Conservation (phyloP, 2,888 invertebrate species). For the Pollenia griseotomentosa region DNA sequence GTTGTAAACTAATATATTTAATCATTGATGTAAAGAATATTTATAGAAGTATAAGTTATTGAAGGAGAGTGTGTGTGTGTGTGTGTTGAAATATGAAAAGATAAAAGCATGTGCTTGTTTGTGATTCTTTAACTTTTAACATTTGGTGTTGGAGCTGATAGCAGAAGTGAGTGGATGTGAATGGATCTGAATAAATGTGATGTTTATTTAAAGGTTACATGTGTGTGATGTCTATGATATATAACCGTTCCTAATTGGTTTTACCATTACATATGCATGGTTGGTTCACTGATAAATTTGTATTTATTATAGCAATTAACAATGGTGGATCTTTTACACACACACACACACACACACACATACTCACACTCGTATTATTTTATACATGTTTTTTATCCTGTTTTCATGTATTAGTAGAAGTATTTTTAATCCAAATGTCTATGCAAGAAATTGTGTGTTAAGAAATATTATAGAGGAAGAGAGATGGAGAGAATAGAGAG, state of each 20-base stretch:
- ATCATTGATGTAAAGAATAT: slow-evolving; percentile 44
- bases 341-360: background rate
- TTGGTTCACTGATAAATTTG: slow-evolving; percentile 79
- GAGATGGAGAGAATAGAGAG: background rate
- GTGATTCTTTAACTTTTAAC: slow-evolving; percentile 57
- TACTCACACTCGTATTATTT: background rate
- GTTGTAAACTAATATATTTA: slow-evolving; percentile 41
- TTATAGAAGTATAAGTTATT: background rate
- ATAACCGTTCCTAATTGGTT: slow-evolving; percentile 78
- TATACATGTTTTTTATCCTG: background rate
- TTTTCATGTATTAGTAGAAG: background rate
- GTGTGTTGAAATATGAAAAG: slow-evolving; percentile 21
- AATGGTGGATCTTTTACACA: slow-evolving; percentile 72
- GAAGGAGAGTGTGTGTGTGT: background rate
- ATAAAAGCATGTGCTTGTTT: slow-evolving; percentile 40
- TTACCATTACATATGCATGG: slow-evolving; percentile 78
- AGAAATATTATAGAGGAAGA: background rate
- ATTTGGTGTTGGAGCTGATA: slow-evolving; percentile 27
- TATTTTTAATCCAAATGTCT: slow-evolving; percentile 4
- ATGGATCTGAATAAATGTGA: background rate
- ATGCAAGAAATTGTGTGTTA: background rate
- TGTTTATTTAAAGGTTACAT: slow-evolving; percentile 46
- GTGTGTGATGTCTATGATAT: slow-evolving; percentile 67
- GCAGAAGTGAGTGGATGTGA: background rate
- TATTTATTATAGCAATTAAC: slow-evolving; percentile 80